phyloP scores from a whole-genome alignment of 1,140 invertebrate genomes.

The Antheraea mylitta region DNA sequence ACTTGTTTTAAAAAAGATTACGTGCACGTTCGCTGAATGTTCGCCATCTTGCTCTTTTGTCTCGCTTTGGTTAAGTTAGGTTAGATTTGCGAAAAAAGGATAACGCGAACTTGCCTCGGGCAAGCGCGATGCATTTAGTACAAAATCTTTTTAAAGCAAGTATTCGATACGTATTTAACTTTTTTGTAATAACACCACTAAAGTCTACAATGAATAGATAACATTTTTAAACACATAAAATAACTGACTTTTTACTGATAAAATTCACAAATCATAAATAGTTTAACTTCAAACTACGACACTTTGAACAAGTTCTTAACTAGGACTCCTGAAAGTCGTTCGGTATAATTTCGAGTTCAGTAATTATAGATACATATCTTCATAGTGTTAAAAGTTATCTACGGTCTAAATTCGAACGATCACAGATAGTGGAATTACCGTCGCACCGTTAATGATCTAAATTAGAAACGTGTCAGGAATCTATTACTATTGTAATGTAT shows the following conservation, averaged over 20 bases:
- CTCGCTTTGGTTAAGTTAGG: too few species aligned
- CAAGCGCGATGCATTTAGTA: too few species aligned
- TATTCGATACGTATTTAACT: too few species aligned
- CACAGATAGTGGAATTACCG: not conserved
- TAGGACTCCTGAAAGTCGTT: not conserved
- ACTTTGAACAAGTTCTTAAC: not conserved
- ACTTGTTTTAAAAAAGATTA: too few species aligned
- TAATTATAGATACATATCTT: not conserved
- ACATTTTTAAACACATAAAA: slow-evolving; percentile 4
- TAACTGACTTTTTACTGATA: not conserved
- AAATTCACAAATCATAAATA: not conserved
- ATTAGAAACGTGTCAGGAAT: not conserved
- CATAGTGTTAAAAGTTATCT: not conserved
- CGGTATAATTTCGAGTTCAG: not conserved
- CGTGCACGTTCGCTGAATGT: too few species aligned
- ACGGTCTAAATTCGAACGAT: not conserved
- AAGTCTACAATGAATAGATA: slow-evolving; percentile 8
- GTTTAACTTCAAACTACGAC: not conserved
- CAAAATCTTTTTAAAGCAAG: too few species aligned
- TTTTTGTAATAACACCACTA: too few species aligned
- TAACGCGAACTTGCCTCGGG: too few species aligned
- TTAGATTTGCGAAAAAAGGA: too few species aligned
- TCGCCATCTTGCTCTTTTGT: too few species aligned
- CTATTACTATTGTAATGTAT: not conserved
- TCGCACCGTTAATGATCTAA: not conserved